Evolutionary conservation across 1,140 invertebrate species (phyloP), one percentile per base, ranked within the genome.

Genomic region (Procambarus clarkii): DNA sequence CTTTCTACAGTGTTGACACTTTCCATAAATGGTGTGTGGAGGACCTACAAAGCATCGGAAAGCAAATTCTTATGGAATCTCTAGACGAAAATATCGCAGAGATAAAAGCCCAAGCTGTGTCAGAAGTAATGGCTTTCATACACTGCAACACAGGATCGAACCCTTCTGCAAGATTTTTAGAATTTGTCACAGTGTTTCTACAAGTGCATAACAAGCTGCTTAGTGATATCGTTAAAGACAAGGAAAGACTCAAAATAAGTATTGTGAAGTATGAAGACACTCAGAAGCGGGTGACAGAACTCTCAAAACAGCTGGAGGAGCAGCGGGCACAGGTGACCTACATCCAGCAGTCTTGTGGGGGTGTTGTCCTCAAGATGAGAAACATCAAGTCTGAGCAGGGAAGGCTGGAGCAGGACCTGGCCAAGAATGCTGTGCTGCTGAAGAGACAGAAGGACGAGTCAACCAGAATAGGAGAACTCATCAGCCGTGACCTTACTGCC

Each of bases 341-440:
- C 50, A 90, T 93, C 64, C 92, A 93, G 71, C 91, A 93, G 84
- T 83, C 92, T 13, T 93, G 91, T 60, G 91, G 92, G 21, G 88
- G 91, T 44, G 91, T 85, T n/a, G 88, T 92, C 13, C 82, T 93
- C 44, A 92, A 92, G 78, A 91, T 93, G 86, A 89, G 91, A 54
- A 93, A 93, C 78, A 93, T 92, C 50, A 92, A 89, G 71, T 90
- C 86, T 34, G 92, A 93, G 50, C 90, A 93, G 76, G 92, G 92
- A 21, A 78, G 92, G 44, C 86, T 93, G 48, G 87, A 93, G 86
- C 82, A 93, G 74, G 92, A 93, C 34, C 90, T 93, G 13, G 77
- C 84, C 74, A 93, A 93, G 77, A 93, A 93, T 60, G 85, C 84
- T 46, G 76, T 82, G 18, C 83, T 93, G 15, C 48, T 93, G 13